phyloP scores from a whole-genome alignment of 2,113 vertebrate genomes.

The Mohoua ochrocephala region DNA sequence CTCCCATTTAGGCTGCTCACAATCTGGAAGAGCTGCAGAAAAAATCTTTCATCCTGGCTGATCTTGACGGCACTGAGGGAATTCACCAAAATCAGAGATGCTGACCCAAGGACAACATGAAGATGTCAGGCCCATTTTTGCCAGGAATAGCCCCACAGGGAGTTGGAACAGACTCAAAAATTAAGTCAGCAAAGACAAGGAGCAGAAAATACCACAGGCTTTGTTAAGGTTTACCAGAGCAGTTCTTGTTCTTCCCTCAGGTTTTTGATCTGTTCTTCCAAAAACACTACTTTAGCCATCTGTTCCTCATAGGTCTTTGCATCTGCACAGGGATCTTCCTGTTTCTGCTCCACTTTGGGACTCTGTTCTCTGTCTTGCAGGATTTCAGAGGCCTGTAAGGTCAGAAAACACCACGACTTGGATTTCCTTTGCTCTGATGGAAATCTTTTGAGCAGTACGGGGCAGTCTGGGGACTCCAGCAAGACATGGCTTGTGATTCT shows the following conservation, averaged over 20 bases:
- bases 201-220: background rate
- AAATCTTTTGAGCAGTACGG: background rate
- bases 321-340: background rate
- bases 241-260: constrained; percentile 70
- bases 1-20: background rate
- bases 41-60: background rate
- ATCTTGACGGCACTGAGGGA: background rate
- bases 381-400: constrained; percentile 63
- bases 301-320: constrained; percentile 54
- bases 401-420: constrained; percentile 27
- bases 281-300: constrained; percentile 45
- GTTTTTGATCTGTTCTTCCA: constrained; percentile 67
- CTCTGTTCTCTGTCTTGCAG: constrained; percentile 49
- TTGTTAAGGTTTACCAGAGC: constrained; percentile 47
- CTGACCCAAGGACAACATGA: background rate
- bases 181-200: background rate
- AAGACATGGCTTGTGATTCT: background rate
- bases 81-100: background rate
- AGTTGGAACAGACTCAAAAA: background rate
- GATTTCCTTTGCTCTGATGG: background rate
- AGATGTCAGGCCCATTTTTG: background rate
- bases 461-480: background rate
- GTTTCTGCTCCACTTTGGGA: background rate
- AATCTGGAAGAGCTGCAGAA: background rate
- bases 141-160: background rate